Percentiles rank a stretch among this genome's conserved stretches.
Conservation (phyloP, 2,113 vertebrate genomes). For the Hassar affinis region DNA sequence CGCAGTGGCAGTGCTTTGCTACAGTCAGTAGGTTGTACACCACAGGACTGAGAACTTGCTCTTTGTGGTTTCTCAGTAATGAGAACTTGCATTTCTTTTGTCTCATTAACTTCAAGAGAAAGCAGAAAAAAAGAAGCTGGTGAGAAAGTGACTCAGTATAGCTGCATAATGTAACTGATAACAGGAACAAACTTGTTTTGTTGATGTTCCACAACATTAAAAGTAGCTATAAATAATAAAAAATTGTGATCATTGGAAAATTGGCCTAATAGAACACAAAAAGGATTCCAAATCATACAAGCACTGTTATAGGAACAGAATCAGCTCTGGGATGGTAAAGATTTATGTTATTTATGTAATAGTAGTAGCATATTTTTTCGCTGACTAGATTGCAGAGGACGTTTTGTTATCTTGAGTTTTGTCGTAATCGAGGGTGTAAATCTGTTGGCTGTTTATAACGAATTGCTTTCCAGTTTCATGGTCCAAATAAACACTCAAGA, state of each 20-base stretch:
- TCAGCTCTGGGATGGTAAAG: not conserved
- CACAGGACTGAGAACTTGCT: not conserved
- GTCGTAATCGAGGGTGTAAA: not conserved
- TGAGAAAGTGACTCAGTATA: not conserved
- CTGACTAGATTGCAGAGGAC: not conserved
- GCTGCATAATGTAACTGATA: not conserved
- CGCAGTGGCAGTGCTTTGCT: not conserved
- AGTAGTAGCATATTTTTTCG: not conserved
- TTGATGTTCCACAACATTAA: not conserved
- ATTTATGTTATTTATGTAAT: not conserved
- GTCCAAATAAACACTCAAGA: not conserved
- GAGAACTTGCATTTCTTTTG: not conserved
- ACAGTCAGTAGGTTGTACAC: not conserved
- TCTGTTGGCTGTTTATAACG: not conserved
- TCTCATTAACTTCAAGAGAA: not conserved
- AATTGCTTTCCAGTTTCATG: not conserved
- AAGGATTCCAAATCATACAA: not conserved
- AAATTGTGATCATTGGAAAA: not conserved
- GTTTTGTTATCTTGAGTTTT: conserved; percentile 4
- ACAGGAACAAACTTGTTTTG: not conserved
- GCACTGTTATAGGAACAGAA: not conserved
- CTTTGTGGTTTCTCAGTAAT: not conserved
- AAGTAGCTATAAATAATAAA: not conserved
- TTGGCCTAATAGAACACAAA: not conserved
- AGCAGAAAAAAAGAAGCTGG: not conserved